A percentile compares a stretch with the other conserved stretches of the same genome.
Evolutionary conservation across 64 coral and sea anemone genomes (phyloP).

Genomic region (Montipora cactus): DNA sequence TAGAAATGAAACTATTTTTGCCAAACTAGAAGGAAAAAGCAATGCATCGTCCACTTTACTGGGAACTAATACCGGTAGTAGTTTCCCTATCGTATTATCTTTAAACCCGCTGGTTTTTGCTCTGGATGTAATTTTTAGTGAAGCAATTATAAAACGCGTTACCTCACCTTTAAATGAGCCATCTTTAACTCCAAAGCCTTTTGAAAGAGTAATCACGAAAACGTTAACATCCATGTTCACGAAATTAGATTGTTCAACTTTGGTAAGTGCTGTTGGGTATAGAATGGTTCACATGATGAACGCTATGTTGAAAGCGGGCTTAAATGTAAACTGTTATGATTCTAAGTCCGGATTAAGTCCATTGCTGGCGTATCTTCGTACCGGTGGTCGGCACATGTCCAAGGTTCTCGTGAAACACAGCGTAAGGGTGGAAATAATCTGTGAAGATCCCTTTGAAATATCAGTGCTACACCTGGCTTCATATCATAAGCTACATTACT

Average conservation of each 20-base stretch:
- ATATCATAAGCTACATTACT: slow-evolving; percentile 87
- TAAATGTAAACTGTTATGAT: slow-evolving; percentile 46
- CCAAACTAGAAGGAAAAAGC: too few relatives aligned
- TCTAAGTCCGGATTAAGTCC: slow-evolving; percentile 20
- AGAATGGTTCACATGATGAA: background rate
- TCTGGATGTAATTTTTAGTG: background rate
- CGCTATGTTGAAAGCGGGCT: background rate
- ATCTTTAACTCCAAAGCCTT: background rate
- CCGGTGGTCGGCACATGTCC: slow-evolving; percentile 82
- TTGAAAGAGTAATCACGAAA: slow-evolving; percentile 28
- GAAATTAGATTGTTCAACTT: background rate
- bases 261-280: slow-evolving; percentile 11
- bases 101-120: slow-evolving; percentile 24
- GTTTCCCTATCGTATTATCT: background rate
- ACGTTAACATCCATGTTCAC: slow-evolving; percentile 1
- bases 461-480: slow-evolving; percentile 71
- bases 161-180: background rate
- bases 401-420: slow-evolving; percentile 80
- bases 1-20: too few relatives aligned
- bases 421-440: slow-evolving; percentile 25
- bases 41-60: too few relatives aligned
- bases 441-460: slow-evolving; percentile 49
- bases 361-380: slow-evolving; percentile 41
- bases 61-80: background rate
- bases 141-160: background rate